These are phyloP conservation scores for cattle (Bos taurus) DNA, from an alignment of 2,113 vertebrate genomes.

Conservation along the genomic window ARS-UCD2.0 NC_037329.1:52736001-52736500, in stretches of 20 bases:
- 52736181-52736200: constrained; percentile 7
- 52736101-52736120: not conserved
- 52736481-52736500: not conserved
- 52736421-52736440: not conserved
- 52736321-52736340: constrained; percentile 7
- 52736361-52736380: not conserved
- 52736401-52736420: not conserved
- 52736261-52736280: not conserved
- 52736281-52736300: not conserved
- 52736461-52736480: not conserved
- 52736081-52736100: not conserved
- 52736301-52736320: constrained; percentile 37
- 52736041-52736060: not conserved
- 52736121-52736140: not conserved
- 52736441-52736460: not conserved
- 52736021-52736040: not conserved
- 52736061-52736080: not conserved
- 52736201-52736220: not conserved
- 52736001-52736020: not conserved
- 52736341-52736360: not conserved
- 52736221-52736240: not conserved
- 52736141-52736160: not conserved
- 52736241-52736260: not conserved
- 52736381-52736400: not conserved
- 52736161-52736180: not conserved